A percentile compares a stretch with the other conserved stretches of the same genome.
Evolutionary conservation across 2,113 vertebrate species (phyloP).

Genomic region (Dolichotis patagonum): DNA sequence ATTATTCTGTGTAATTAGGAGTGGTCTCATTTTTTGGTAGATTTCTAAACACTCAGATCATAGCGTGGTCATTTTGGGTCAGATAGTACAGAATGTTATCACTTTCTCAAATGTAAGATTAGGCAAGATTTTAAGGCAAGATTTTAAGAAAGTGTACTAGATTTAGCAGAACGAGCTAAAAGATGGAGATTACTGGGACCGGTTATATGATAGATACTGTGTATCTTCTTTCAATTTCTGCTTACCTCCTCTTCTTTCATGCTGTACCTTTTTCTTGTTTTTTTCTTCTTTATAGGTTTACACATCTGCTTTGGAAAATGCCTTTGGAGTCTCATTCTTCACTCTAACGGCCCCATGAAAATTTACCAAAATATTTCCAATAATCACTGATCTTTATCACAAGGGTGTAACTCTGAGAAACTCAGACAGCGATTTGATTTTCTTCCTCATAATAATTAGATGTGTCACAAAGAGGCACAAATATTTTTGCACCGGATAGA

Average conservation of each 20-base stretch:
- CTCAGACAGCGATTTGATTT: background rate
- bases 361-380: background rate
- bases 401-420: background rate
- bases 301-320: background rate
- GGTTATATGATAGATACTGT: background rate
- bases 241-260: background rate
- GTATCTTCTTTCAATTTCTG: background rate
- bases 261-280: background rate
- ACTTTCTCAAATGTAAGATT: constrained; percentile 42
- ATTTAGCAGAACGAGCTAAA: constrained; percentile 26
- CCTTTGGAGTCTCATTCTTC: background rate
- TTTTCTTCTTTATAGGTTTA: background rate
- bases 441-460: background rate
- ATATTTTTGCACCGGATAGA: background rate
- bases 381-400: background rate
- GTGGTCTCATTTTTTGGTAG: background rate
- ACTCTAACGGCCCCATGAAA: background rate
- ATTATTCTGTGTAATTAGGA: background rate
- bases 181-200: background rate
- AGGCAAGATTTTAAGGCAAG: constrained; percentile 17
- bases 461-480: background rate
- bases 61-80: background rate
- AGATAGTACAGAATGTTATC: background rate
- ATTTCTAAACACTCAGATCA: background rate
- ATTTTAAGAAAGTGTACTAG: background rate